These are phyloP conservation scores for Conistra vaccinii DNA, from an alignment of 2,888 invertebrate genomes.

Conservation along the genomic window DNA sequence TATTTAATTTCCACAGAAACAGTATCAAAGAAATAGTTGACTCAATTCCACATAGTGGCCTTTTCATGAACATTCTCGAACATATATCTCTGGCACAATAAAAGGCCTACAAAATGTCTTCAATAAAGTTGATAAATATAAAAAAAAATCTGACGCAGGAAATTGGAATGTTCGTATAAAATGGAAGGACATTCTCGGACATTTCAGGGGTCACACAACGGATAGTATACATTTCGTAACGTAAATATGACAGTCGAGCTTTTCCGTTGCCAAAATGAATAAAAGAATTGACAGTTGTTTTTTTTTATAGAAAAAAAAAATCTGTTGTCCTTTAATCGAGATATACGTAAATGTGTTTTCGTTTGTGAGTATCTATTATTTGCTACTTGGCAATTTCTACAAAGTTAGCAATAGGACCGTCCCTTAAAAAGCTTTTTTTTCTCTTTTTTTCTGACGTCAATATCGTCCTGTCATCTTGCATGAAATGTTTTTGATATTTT, in stretches of 20 bases:
- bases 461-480: too few relatives aligned
- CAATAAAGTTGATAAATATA: conserved; percentile 61
- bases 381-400: too few relatives aligned
- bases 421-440: too few relatives aligned
- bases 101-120: conserved; percentile 25
- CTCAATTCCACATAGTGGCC: conserved; percentile 29
- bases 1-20: conserved; percentile 17
- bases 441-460: too few relatives aligned
- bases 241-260: conserved; percentile 43
- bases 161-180: conserved; percentile 63
- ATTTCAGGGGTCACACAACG: conserved; percentile 50
- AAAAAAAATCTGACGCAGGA: conserved; percentile 58
- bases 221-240: conserved; percentile 37
- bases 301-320: conserved; percentile 15
- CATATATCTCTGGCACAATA: conserved; percentile 39
- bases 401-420: too few relatives aligned
- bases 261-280: conserved; percentile 41
- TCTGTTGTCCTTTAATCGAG: neutral
- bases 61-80: conserved; percentile 12
- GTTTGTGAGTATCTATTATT: too few relatives aligned
- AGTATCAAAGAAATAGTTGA: conserved; percentile 25
- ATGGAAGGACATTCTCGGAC: conserved; percentile 51
- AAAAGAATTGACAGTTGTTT: neutral
- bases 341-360: too few relatives aligned
- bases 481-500: neutral